Conservation (phyloP, 2,888 invertebrate genomes). For the Nudaria mundana region DNA sequence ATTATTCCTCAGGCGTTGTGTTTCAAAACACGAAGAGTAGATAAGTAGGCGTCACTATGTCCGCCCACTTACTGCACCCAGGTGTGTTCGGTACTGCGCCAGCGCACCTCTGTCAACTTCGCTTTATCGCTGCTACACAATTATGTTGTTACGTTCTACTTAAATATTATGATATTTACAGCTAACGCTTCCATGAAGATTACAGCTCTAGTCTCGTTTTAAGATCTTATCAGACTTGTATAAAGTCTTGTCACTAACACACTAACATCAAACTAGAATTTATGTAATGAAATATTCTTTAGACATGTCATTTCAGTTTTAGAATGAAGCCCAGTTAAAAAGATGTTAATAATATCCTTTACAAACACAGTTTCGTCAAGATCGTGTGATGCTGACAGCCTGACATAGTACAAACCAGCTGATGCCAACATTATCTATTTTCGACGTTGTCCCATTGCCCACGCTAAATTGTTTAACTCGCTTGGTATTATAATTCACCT, state of each 20-base stretch:
- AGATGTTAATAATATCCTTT: constrained; percentile 11
- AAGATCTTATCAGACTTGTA: background rate
- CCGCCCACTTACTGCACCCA: constrained; percentile 69
- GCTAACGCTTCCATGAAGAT: constrained; percentile 3
- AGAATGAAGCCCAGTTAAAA: too few relatives aligned
- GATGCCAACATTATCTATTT: constrained; percentile 75
- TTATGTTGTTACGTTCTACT: constrained; percentile 41
- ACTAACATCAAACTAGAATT: too few relatives aligned
- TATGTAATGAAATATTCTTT: too few relatives aligned
- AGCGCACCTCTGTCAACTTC: constrained; percentile 45
- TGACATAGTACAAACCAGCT: constrained; percentile 45
- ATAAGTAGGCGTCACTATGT: constrained; percentile 55
- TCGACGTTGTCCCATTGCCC: constrained; percentile 57
- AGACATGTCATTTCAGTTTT: too few relatives aligned
- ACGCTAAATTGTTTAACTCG: constrained; percentile 78
- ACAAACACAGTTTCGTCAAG: constrained; percentile 35
- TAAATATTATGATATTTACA: constrained; percentile 21
- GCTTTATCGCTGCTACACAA: constrained; percentile 50
- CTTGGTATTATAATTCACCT: constrained; percentile 76
- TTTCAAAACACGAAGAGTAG: constrained; percentile 46
- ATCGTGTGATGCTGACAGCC: constrained; percentile 31
- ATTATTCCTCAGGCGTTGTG: constrained; percentile 45
- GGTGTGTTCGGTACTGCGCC: constrained; percentile 49
- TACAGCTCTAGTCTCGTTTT: background rate
- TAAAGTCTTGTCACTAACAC: too few relatives aligned